Evolutionary conservation across 64 coral and sea anemone species (phyloP).

Genomic region (Orbicella faveolata): DNA sequence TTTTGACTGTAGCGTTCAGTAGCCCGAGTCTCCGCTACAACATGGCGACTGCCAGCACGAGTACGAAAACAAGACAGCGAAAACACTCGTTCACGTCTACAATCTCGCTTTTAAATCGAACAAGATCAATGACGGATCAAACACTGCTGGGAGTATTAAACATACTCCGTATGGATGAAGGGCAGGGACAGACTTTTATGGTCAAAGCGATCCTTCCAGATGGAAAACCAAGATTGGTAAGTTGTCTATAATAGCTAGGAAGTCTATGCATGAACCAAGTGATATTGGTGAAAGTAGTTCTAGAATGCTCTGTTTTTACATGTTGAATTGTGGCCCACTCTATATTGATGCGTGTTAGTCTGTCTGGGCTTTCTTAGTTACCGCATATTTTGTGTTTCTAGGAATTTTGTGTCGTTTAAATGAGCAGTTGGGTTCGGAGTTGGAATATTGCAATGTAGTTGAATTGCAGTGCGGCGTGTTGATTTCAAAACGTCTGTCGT

Average conservation of each 20-base stretch:
- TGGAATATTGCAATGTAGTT: neutral
- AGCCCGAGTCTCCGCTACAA: constrained; percentile 14
- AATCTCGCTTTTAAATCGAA: constrained; percentile 73
- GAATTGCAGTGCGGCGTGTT: neutral
- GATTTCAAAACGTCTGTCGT: constrained; percentile 38
- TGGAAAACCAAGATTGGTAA: constrained; percentile 83
- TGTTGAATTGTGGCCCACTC: neutral
- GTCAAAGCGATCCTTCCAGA: constrained; percentile 84
- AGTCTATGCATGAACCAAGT: neutral
- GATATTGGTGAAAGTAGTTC: neutral
- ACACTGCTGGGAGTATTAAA: constrained; percentile 91
- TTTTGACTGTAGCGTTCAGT: constrained; percentile 6
- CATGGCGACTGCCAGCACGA: constrained; percentile 45
- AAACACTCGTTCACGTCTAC: constrained; percentile 71
- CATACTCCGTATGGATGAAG: constrained; percentile 93
- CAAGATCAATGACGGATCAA: constrained; percentile 89
- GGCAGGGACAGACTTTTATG: constrained; percentile 75
- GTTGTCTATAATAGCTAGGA: neutral
- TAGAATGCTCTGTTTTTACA: neutral
- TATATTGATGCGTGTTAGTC: neutral
- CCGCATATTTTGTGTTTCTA: constrained; percentile 16
- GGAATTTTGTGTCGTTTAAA: constrained; percentile 1
- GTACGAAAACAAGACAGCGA: constrained; percentile 56
- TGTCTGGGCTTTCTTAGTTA: neutral
- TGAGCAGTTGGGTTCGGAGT: constrained; percentile 3